Evolutionary conservation across 2,888 invertebrate genomes (phyloP).

Genomic region (Disparrhopalites patrizii): DNA sequence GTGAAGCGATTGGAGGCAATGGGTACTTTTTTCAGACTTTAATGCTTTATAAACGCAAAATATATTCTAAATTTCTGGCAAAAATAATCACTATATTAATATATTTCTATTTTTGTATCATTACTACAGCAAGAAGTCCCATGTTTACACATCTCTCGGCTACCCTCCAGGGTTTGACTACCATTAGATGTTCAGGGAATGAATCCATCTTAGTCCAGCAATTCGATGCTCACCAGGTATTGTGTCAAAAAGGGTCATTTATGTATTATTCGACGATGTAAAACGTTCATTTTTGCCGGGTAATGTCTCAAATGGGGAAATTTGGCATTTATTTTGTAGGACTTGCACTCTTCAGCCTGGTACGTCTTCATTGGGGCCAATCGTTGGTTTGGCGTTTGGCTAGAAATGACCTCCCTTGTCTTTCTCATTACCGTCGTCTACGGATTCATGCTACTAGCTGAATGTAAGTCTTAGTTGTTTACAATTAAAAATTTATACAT

Average conservation of each 20-base stretch:
- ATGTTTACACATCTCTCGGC: constrained; percentile 92
- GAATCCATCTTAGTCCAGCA: constrained; percentile 71
- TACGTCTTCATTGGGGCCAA: constrained; percentile 83
- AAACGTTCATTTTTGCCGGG: no score
- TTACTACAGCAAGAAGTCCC: constrained; percentile 73
- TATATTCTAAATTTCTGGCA: background rate
- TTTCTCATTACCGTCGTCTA: constrained; percentile 83
- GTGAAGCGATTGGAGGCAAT: constrained; percentile 56
- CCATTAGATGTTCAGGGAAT: constrained; percentile 83
- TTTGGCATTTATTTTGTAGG: constrained; percentile 29
- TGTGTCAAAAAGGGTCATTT: background rate
- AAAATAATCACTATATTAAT: background rate
- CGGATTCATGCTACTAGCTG: constrained; percentile 65
- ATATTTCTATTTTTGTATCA: background rate
- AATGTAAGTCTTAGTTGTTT: constrained; percentile 54
- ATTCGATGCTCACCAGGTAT: constrained; percentile 67
- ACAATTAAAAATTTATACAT: background rate
- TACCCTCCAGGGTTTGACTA: constrained; percentile 81
- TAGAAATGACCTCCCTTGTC: constrained; percentile 81
- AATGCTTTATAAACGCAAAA: background rate
- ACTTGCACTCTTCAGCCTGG: constrained; percentile 80
- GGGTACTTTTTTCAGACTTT: constrained; percentile 39
- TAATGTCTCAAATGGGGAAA: background rate
- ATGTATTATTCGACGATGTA: background rate
- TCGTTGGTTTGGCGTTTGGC: constrained; percentile 88